These are phyloP conservation scores for Podargus strigoides DNA, from an alignment of 2,797 vertebrate genomes.

Conservation along the genomic window DNA sequence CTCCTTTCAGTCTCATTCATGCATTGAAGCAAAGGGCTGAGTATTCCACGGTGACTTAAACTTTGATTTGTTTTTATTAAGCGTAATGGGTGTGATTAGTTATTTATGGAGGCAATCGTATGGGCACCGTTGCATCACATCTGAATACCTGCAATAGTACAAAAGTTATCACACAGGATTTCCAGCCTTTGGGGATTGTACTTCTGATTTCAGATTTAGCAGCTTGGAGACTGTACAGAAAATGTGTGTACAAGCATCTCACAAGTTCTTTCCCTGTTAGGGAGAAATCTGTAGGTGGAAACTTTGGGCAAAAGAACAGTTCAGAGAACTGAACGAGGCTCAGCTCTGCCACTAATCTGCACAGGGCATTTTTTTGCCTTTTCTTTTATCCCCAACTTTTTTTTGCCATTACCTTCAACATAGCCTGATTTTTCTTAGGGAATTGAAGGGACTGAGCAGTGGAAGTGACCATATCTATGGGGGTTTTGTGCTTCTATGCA, in stretches of 20 bases:
- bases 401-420: background rate
- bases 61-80: background rate
- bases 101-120: background rate
- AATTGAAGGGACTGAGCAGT: background rate
- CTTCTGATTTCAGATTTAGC: background rate
- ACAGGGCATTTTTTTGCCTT: background rate
- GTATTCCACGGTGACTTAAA: background rate
- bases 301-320: background rate
- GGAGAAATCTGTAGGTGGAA: background rate
- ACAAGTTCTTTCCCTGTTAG: background rate
- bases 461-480: background rate
- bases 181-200: background rate
- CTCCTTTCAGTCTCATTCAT: background rate
- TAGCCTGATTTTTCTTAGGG: background rate
- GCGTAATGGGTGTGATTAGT: background rate
- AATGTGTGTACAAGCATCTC: rapidly evolving
- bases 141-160: background rate
- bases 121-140: background rate
- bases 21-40: background rate
- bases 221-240: background rate
- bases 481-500: background rate
- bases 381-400: too few species aligned
- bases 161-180: background rate
- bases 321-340: background rate
- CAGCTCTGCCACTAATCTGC: background rate